These are phyloP conservation scores for Oncorhynchus clarkii DNA, from an alignment of 2,113 vertebrate species.

Conservation along the genomic window DNA sequence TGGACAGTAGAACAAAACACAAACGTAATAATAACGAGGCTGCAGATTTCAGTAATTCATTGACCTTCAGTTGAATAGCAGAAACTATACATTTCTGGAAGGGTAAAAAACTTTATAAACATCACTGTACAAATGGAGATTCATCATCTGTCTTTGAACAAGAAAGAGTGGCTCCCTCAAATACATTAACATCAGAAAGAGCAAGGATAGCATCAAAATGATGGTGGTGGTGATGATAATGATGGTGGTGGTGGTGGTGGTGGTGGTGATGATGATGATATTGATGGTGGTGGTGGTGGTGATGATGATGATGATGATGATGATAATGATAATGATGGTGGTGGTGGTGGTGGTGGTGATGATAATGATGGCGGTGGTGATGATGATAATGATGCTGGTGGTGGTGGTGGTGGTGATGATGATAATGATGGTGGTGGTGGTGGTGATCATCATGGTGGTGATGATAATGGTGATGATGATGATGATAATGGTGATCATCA, in stretches of 20 bases:
- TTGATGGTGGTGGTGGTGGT: no score
- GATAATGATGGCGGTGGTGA: no score
- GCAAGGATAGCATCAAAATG: slow-evolving; percentile 29
- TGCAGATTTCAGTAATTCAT: slow-evolving; percentile 77
- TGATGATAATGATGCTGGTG: no score
- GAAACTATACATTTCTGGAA: slow-evolving; percentile 88
- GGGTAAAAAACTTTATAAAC: slow-evolving; percentile 97
- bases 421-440: no score
- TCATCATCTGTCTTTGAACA: slow-evolving; percentile 66
- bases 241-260: no score
- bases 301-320: no score
- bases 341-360: no score
- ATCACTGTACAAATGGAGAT: slow-evolving; percentile 91
- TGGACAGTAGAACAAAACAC: slow-evolving; percentile 88
- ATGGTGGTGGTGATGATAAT: background rate
- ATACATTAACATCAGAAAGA: slow-evolving; percentile 43
- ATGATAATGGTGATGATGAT: no score
- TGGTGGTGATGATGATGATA: no score
- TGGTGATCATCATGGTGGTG: no score
- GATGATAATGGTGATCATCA: background rate
- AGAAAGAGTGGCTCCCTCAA: slow-evolving; percentile 50
- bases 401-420: no score
- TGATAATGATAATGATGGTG: background rate
- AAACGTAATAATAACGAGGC: slow-evolving; percentile 78
- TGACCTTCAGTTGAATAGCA: slow-evolving; percentile 86